Evolutionary conservation across 2,888 invertebrate genomes (phyloP), one percentile per base, ranked within the genome.

Genomic region (Serrognathus titanus): DNA sequence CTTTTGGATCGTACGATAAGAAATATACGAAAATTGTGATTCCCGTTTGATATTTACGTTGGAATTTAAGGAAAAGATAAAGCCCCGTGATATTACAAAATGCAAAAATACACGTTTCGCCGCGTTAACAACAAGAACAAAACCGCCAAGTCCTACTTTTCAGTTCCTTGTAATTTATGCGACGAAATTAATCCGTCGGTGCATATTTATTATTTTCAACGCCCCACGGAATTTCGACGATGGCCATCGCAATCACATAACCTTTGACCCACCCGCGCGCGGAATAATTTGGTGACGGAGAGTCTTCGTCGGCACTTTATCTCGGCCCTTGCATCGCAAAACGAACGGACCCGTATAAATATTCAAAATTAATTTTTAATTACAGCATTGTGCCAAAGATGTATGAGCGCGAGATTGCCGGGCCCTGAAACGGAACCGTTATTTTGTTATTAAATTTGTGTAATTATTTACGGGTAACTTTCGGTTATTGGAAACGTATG

Each of bases 171-270:
- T 56, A 56, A 56, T 56, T 56, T 56, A 56, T 56, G 48, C 51
- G 47, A 24, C 40, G 48, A 48, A 56, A 56, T 56, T 56, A 56
- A 56, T 56, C 51, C 56, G 41, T 51, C 37, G 36, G 48, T 54
- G 54, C 54, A 54, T 54, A 54, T 54, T 56, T 56, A 56, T 56
- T 51, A 51, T 49, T 50, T 51, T 51, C 48, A 49, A 51, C 51
- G 56, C 52, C 51, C 56, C 37, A 41, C 6, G 51, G 48, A 51
- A 51, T 56, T 48, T 56, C 35, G 20, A 36, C 51, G 61, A 63
- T 59, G 63, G 63, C 53, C 61, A 63, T 61, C 61, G 60, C 63
- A 51, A 61, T 63, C 63, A 58, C 63, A 61, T 61, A 58, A 60
- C 61, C 58, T 59, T 53, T 61, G 56, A 62, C 62, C 60, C 55